Conservation (phyloP, 2,888 invertebrate genomes). For the Spodoptera picta region DNA sequence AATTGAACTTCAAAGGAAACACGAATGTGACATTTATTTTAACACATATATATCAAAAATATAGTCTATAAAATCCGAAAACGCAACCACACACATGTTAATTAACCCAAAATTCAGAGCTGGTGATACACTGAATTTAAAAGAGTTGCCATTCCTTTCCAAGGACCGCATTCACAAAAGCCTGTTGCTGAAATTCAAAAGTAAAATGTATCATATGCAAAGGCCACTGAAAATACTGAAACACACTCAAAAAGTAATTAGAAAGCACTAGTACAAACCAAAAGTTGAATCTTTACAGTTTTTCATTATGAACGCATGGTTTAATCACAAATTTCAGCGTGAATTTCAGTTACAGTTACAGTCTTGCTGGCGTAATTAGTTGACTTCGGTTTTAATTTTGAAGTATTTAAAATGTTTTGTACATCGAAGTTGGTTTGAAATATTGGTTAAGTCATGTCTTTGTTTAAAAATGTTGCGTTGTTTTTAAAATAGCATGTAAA, state of each 20-base stretch:
- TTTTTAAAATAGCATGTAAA: too few species aligned
- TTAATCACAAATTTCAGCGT: conserved; percentile 1
- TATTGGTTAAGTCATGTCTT: too few species aligned
- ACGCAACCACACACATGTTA: conserved; percentile 4
- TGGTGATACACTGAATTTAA: neutral
- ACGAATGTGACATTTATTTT: too few species aligned
- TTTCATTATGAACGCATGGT: conserved; percentile 30
- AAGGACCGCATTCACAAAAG: conserved; percentile 21
- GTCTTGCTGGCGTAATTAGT: too few species aligned
- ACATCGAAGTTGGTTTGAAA: too few species aligned
- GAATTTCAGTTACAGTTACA: neutral
- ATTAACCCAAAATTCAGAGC: conserved; percentile 24
- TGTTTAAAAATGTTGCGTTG: too few species aligned
- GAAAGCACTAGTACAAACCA: conserved; percentile 5
- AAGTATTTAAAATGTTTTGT: neutral
- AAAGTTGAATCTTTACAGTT: conserved; percentile 23
- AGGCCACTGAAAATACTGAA: conserved; percentile 14
- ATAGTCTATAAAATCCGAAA: too few species aligned
- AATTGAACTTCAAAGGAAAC: too few species aligned
- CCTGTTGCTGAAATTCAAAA: neutral
- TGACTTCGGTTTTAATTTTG: too few species aligned
- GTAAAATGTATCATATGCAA: conserved; percentile 41
- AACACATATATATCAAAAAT: too few species aligned
- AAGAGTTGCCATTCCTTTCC: conserved; percentile 22
- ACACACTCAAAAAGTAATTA: conserved; percentile 39